Base-by-base conservation (phyloP, 1,140 invertebrate genomes). In the Drusus annulatus region DNA sequence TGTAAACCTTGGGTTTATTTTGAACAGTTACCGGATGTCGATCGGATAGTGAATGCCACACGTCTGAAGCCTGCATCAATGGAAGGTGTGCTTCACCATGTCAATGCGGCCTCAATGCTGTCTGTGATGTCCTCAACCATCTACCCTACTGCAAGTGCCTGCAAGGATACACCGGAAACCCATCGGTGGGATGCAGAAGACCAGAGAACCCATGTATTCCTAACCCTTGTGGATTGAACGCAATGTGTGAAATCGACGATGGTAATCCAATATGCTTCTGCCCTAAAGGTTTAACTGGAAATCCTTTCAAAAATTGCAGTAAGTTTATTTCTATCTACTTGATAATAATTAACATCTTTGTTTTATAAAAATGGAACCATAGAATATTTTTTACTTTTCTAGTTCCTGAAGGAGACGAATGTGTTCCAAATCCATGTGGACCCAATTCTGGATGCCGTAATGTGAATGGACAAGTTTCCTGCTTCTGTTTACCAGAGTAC, bases 301-400 rank as follows among this genome's bases (percentile, higher is more conserved):
- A 97, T 92, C 96, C 96, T 15, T 97, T 97, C 85, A 93, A 95
- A 80, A 95, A 94, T 89, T 97, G 96, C 91, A 96, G 96, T 97
- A 93, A 92, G 95, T 96, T 84, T 19, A 17, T 63, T 45, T 45
- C 8, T 45, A 7, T 45, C 10, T 45, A 15, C 51, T 71, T 71
- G 8, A 51, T 50, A 71, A 56, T 63, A 10, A 45, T 36, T 36
- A 7, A 36, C 52, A 74, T 74, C 0, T 15, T 74, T 21, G 8
- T 28, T 56, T 1, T 16, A 56, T 74, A 8, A 25, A 74, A 54
- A 23, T 71, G 19, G 36, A 74, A 45, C 3, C 28, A 69, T 7
- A 69, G 50, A 8, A 36, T 45, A 23, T 71, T 50, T 52, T 56
- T 54, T 69, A 3, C n/a, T 2, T 3, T 90, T 90, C 82, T 85